Base-by-base conservation (phyloP, 2,113 vertebrate genomes). In the Pogonocichla stellata region DNA sequence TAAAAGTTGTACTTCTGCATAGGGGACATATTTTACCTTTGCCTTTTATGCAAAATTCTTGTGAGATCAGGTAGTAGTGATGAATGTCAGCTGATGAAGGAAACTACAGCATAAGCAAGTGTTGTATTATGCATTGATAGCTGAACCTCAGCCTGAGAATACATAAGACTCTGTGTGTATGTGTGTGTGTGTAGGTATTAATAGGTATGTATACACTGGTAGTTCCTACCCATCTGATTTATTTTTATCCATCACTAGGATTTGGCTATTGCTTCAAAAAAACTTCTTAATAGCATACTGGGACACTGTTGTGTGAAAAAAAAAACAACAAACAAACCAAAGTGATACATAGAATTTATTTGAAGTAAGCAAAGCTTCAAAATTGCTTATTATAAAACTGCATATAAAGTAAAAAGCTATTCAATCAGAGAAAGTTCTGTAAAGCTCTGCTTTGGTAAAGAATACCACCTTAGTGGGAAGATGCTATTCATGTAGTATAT, bases 361-460 rank as follows among this genome's bases (percentile, higher is more conserved):
- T 4, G 5, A 75, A 75, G 20, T 19, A 79, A 69, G 10, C 12
- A 58, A 92, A 83, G 5, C 45, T 83, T 94, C 31, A 77, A 56
- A 84, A 34, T 14, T 73, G 14, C 50, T 90, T 90, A 12, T 51
- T 50, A 26, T 50, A 72, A 51, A 83, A 34, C 17, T 74, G 12
- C 47, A 87, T 90, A 13, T 51, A 53, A 80, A 77, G 10, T 65
- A 60, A 75, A 85, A 74, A 22, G 9, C 15, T 40, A 31, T 78
- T 85, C 2, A 53, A 33, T 38, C 51, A 60, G 43, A 64, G 36
- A 40, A 90, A 60, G 20, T 42, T 75, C 33, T 74, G 12, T 71
- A 80, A 82, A 67, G 25, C 47, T 86, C 11, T 85, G 42, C 38
- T 91, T 92, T 67, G 36, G n/a, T 89, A 80, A 91, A 83, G 26